These are phyloP conservation scores for Diadema setosum DNA, from an alignment of 35 echinoderm and acorn worm species.

Conservation along the genomic window DNA sequence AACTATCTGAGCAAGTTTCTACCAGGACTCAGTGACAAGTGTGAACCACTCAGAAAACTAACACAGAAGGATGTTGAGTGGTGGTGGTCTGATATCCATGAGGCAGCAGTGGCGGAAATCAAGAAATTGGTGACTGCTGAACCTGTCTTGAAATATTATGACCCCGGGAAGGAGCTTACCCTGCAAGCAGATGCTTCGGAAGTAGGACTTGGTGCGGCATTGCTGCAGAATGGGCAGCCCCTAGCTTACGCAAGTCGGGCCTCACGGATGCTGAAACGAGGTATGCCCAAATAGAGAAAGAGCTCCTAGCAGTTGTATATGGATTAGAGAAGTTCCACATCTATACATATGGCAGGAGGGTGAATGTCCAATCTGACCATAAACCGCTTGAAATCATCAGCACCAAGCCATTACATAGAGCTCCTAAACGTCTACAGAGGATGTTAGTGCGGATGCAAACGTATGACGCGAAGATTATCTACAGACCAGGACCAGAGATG, in stretches of 20 bases:
- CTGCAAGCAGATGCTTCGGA: conserved; percentile 28
- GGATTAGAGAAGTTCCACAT: conserved; percentile 53
- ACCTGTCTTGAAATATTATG: conserved; percentile 48
- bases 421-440: too few species aligned
- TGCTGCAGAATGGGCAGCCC: conserved; percentile 49
- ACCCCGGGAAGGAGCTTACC: neutral
- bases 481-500: too few species aligned
- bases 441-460: too few species aligned
- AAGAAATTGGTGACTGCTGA: conserved; percentile 9
- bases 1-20: conserved; percentile 70
- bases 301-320: conserved; percentile 28
- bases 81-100: conserved; percentile 24
- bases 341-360: too few species aligned
- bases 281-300: conserved; percentile 62
- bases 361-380: too few species aligned
- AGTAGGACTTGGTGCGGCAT: conserved; percentile 39
- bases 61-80: conserved; percentile 30
- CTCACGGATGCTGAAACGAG: conserved; percentile 1
- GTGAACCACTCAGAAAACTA: conserved; percentile 29
- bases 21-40: conserved; percentile 15
- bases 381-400: conserved; percentile 52
- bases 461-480: too few species aligned
- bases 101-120: neutral
- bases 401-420: too few species aligned
- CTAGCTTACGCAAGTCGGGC: conserved; percentile 45